Evolutionary conservation across 2,888 invertebrate genomes (phyloP).

Genomic region (Agrotis segetum): DNA sequence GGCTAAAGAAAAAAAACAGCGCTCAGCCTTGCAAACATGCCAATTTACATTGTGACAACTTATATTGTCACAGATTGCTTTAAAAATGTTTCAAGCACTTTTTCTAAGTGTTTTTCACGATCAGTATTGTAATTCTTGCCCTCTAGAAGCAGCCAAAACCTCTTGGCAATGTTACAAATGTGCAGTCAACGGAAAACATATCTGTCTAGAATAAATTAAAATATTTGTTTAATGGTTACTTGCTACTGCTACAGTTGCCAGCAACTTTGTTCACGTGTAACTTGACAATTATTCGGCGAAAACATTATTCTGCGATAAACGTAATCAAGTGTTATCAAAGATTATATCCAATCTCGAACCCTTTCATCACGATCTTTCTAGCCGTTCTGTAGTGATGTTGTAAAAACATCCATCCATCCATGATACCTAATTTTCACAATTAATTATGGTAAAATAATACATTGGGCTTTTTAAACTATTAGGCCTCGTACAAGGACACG

Average conservation of each 20-base stretch:
- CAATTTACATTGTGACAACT: conserved; percentile 13
- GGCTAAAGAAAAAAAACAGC: not conserved
- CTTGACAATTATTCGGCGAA: too few relatives aligned
- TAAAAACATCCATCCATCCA: too few relatives aligned
- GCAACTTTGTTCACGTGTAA: too few relatives aligned
- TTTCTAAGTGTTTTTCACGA: conserved; percentile 14
- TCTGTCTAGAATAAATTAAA: conserved; percentile 11
- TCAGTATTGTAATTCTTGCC: conserved; percentile 27
- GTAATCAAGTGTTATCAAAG: too few relatives aligned
- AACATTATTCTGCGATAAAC: too few relatives aligned
- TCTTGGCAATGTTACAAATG: conserved; percentile 58
- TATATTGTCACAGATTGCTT: not conserved
- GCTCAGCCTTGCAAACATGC: not conserved
- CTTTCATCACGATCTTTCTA: too few relatives aligned
- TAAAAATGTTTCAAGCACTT: not conserved
- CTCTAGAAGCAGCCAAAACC: conserved; percentile 47
- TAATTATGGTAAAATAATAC: too few relatives aligned
- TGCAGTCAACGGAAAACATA: conserved; percentile 27
- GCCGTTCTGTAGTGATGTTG: too few relatives aligned
- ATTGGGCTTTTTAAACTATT: too few relatives aligned
- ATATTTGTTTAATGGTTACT: not conserved
- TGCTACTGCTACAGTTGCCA: not conserved
- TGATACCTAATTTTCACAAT: too few relatives aligned
- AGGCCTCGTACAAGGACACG: too few relatives aligned
- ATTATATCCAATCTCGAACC: too few relatives aligned